Evolutionary conservation across 2,888 invertebrate genomes (phyloP).

Genomic region (Cheilosia grossa): DNA sequence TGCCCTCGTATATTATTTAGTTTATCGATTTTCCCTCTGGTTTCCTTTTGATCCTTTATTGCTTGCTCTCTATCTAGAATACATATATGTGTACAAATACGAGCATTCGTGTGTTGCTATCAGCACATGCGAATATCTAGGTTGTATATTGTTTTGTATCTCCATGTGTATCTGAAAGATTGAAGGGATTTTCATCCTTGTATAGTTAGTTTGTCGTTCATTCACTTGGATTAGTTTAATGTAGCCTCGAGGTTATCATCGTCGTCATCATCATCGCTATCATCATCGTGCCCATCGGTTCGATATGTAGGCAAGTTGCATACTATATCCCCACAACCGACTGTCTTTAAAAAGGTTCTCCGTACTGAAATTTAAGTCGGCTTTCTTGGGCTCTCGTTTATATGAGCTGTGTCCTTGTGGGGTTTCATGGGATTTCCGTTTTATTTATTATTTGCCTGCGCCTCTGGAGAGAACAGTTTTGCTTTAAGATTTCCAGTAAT

Average conservation of each 20-base stretch:
- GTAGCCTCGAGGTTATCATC: constrained; percentile 73
- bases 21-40: constrained; percentile 73
- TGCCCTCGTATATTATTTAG: constrained; percentile 73
- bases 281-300: constrained; percentile 61
- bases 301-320: background rate
- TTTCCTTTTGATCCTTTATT: constrained; percentile 72
- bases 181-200: constrained; percentile 64
- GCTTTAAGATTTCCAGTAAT: constrained; percentile 27
- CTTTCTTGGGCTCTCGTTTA: constrained; percentile 26
- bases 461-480: constrained; percentile 7
- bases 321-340: background rate
- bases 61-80: constrained; percentile 66
- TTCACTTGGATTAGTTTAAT: constrained; percentile 72
- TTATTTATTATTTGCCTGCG: background rate
- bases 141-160: constrained; percentile 51
- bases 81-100: constrained; percentile 13
- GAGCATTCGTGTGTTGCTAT: background rate
- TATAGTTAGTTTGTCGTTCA: constrained; percentile 69
- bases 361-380: constrained; percentile 42
- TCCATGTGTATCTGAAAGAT: constrained; percentile 33
- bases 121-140: constrained; percentile 35
- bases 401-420: constrained; percentile 8
- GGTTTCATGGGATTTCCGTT: constrained; percentile 18
- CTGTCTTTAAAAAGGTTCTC: constrained; percentile 15
- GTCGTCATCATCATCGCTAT: constrained; percentile 62